Conservation (phyloP, 2,888 invertebrate genomes). For the Drosophila birchii region DNA sequence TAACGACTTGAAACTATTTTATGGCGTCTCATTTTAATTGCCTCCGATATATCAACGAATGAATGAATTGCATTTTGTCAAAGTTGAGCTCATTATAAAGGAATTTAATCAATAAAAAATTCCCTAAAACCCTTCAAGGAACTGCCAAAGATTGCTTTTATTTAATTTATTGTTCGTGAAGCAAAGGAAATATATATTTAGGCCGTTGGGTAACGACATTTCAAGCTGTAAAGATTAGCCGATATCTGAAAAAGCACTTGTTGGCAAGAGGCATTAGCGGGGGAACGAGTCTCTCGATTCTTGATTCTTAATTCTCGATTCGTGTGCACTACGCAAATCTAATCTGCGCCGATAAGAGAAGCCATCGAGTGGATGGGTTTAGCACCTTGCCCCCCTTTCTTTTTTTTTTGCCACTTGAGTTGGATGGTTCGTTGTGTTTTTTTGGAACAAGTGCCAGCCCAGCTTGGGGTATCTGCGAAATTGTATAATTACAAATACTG, state of each 20-base stretch:
- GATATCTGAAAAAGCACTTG: conserved; percentile 21
- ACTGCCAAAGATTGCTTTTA: conserved; percentile 1
- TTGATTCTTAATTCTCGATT: conserved; percentile 1
- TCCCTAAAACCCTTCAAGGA: background rate
- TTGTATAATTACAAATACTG: conserved; percentile 18
- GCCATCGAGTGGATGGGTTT: conserved; percentile 17
- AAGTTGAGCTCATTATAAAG: background rate
- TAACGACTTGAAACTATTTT: background rate
- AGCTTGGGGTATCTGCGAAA: background rate
- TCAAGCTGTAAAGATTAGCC: conserved; percentile 31
- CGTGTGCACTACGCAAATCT: conserved; percentile 23
- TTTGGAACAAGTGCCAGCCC: conserved; percentile 22
- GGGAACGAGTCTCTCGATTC: background rate
- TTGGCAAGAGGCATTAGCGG: conserved; percentile 12
- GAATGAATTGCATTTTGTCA: background rate
- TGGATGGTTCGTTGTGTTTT: background rate
- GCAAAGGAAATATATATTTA: background rate
- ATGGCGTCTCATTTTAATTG: conserved; percentile 11
- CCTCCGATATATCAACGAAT: background rate
- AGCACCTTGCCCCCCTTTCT: conserved; percentile 12
- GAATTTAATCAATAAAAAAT: background rate
- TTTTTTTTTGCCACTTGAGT: conserved; percentile 19
- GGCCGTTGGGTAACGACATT: conserved; percentile 35
- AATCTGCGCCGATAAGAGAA: conserved; percentile 29
- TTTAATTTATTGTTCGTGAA: background rate